Base-by-base conservation (phyloP, 2,113 vertebrate genomes). In the Albula glossodonta region DNA sequence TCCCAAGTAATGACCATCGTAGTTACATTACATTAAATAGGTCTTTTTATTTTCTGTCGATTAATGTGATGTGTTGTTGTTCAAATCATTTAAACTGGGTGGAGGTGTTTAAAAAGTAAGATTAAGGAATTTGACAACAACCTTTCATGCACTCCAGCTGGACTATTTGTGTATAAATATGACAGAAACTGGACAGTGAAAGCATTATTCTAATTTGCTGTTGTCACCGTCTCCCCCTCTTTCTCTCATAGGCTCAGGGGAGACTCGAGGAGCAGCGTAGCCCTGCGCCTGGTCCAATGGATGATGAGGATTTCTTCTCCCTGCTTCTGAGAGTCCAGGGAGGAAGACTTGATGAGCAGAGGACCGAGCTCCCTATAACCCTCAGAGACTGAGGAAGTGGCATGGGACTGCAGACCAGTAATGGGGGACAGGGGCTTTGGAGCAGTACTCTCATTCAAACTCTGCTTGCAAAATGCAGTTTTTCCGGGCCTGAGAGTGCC, bases 231-330 rank as follows among this genome's bases (percentile, higher is more conserved):
- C 49, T 56, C 51, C 13, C 13, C 10, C 13, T 22, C 12, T 79
- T 22, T 50, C 83, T 48, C 48, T 10, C 25, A 51, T 89, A 95
- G 92, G 91, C 96, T 80, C 95, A 97, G 91, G 95, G 97, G n/a
- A 89, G 97, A 19, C 94, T 98, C 91, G 97, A 97, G 92, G 96
- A 97, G 88, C 97, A 98, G 93, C 95, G 97, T 41, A 96, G 96
- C 86, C 90, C 94, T 17, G 96, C 97, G 3, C 97, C 97, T 0
- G 96, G 97, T 0, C 96, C 96, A 31, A 96, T 97, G 91, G 96
- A 97, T 0, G 97, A 97, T 4, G 96, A 97, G 80, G 97, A 97
- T 88, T 97, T 98, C 89, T 96, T 97, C 92, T 97, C 97, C 84
- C 88, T 98, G 88, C 93, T 98, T 85, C 93, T 97, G 88, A 95